Percentiles rank a stretch among this genome's conserved stretches.
phyloP scores from a whole-genome alignment of 1,140 invertebrate species.

The Galendromus occidentalis region DNA sequence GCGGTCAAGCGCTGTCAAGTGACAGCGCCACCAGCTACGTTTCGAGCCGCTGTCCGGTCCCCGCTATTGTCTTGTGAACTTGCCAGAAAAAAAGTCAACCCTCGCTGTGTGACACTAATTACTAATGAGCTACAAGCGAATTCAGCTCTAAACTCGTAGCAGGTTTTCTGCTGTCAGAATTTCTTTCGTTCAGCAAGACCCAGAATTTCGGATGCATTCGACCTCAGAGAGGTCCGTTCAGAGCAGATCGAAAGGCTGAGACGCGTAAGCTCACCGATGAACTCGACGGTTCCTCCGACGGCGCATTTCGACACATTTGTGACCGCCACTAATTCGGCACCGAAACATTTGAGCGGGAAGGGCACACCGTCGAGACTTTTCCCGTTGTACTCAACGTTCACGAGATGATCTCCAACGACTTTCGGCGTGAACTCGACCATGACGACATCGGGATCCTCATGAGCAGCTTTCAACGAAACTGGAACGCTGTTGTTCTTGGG shows the following conservation, averaged over 20 bases:
- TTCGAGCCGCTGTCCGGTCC: background rate
- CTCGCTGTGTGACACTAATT: background rate
- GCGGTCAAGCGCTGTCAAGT: background rate
- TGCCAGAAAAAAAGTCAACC: background rate
- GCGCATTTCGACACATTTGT: slow-evolving; percentile 54
- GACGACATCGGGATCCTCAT: slow-evolving; percentile 50
- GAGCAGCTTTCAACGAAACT: slow-evolving; percentile 15
- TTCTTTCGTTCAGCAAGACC: no score
- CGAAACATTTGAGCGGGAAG: slow-evolving; percentile 77
- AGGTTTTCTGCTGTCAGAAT: no score
- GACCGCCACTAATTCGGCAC: slow-evolving; percentile 44
- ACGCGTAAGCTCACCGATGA: slow-evolving; percentile 38
- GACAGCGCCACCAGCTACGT: background rate
- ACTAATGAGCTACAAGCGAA: no score
- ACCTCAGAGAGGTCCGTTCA: no score
- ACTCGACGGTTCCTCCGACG: slow-evolving; percentile 59
- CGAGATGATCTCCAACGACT: slow-evolving; percentile 52
- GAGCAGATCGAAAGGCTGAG: no score
- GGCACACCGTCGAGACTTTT: slow-evolving; percentile 72
- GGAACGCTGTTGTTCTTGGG: background rate
- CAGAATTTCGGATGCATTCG: no score
- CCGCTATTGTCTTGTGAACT: no score
- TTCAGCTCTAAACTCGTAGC: no score
- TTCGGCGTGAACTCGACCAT: slow-evolving; percentile 71
- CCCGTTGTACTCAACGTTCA: slow-evolving; percentile 75